A percentile compares a stretch with the other conserved stretches of the same genome.
Conservation (phyloP, 2,888 invertebrate genomes). For the Uloborus plumipes region DNA sequence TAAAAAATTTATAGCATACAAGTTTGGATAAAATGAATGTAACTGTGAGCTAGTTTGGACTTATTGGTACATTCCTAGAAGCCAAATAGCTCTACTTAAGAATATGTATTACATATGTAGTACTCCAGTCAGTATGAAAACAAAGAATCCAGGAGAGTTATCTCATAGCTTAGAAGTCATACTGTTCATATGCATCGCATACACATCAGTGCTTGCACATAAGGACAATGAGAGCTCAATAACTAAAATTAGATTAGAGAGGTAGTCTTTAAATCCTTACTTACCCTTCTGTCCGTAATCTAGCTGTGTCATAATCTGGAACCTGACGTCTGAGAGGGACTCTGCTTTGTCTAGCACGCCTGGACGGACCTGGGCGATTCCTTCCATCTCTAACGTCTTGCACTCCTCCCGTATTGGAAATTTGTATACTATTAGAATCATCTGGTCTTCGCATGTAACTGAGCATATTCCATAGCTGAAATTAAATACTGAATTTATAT, state of each 20-base stretch:
- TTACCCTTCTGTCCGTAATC: slow-evolving; percentile 46
- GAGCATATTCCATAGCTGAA: slow-evolving; percentile 45
- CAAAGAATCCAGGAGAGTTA: too few relatives aligned
- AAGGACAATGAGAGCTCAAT: not conserved
- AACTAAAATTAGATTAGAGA: not conserved
- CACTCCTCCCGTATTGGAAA: not conserved
- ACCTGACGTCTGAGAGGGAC: slow-evolving; percentile 19
- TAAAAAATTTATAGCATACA: too few relatives aligned
- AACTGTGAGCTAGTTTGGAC: too few relatives aligned
- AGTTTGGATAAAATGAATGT: too few relatives aligned
- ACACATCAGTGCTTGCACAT: too few relatives aligned
- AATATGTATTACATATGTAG: too few relatives aligned
- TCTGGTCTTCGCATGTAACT: slow-evolving; percentile 35
- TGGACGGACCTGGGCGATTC: slow-evolving; percentile 53
- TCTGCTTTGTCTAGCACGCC: slow-evolving; percentile 34
- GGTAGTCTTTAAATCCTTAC: not conserved
- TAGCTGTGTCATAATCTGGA: slow-evolving; percentile 14
- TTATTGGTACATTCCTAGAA: too few relatives aligned
- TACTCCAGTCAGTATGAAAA: too few relatives aligned
- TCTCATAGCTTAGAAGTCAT: too few relatives aligned
- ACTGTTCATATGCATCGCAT: too few relatives aligned
- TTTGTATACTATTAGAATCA: not conserved
- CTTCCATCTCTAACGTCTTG: slow-evolving; percentile 26
- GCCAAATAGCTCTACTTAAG: too few relatives aligned
- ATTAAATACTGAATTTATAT: not conserved